phyloP scores from a whole-genome alignment of 2,113 vertebrate genomes.

The Ageneiosus marmoratus region DNA sequence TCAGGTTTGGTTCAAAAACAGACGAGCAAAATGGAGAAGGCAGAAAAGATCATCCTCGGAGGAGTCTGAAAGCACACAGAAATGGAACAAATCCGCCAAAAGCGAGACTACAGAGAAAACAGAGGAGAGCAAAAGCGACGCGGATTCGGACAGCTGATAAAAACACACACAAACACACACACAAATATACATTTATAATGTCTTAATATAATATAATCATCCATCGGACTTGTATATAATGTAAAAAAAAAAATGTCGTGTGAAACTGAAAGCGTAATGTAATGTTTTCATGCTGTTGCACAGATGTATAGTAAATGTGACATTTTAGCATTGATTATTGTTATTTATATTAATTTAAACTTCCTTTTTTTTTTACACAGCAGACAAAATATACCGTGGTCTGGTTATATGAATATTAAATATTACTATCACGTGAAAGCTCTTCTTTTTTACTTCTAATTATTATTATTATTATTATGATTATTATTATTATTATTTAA shows the following conservation, averaged over 20 bases:
- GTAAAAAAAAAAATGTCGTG: constrained; percentile 68
- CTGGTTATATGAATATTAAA: constrained; percentile 62
- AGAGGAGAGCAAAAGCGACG: constrained; percentile 87
- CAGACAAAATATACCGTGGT: constrained; percentile 35
- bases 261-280: constrained; percentile 70
- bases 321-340: constrained; percentile 63
- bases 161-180: constrained; percentile 42
- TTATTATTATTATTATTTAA: not conserved
- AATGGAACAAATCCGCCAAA: constrained; percentile 89
- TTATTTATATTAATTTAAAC: constrained; percentile 82
- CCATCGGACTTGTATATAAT: constrained; percentile 82
- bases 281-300: constrained; percentile 81
- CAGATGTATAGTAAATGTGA: constrained; percentile 77
- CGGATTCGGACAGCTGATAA: constrained; percentile 96
- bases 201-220: constrained; percentile 71
- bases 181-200: constrained; percentile 59
- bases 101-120: constrained; percentile 79
- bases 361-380: constrained; percentile 33
- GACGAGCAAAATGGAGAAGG: constrained; percentile 95
- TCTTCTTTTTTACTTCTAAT: not conserved
- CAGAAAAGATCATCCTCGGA: constrained; percentile 96
- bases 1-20: constrained; percentile 99
- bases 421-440: constrained; percentile 58
- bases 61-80: constrained; percentile 92
- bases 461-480: not conserved